Conservation (phyloP, 1,140 invertebrate genomes). For the Micrasema longulum region DNA sequence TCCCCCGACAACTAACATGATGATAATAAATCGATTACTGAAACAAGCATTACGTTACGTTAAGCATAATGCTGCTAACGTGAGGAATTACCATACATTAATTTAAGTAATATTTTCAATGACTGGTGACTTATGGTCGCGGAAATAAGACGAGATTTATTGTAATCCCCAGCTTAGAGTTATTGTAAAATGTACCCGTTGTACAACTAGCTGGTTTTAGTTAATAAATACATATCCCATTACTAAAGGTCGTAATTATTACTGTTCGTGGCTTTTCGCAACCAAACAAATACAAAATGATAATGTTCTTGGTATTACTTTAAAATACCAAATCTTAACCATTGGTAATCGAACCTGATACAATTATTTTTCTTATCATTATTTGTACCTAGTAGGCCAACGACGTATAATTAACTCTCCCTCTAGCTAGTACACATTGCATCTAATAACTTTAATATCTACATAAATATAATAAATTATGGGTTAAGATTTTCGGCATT, state of each 20-base stretch:
- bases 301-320: too few relatives aligned
- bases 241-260: constrained; percentile 21
- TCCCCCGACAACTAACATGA: too few relatives aligned
- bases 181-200: background rate
- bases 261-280: background rate
- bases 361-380: too few relatives aligned
- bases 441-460: too few relatives aligned
- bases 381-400: too few relatives aligned
- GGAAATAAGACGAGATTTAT: constrained; percentile 31
- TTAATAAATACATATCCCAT: constrained; percentile 35
- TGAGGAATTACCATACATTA: constrained; percentile 8
- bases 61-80: constrained; percentile 8
- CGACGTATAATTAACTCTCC: too few relatives aligned
- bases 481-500: too few relatives aligned
- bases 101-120: constrained; percentile 40
- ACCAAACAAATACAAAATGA: too few relatives aligned
- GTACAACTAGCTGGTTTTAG: background rate
- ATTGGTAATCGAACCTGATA: too few relatives aligned
- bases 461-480: too few relatives aligned
- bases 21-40: constrained; percentile 4
- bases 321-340: too few relatives aligned
- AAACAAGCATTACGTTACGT: constrained; percentile 5
- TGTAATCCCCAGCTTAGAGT: constrained; percentile 28
- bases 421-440: too few relatives aligned
- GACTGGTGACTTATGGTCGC: constrained; percentile 19